A percentile compares a stretch with the other conserved stretches of the same genome.
Conservation (phyloP, 1,140 invertebrate species). For the Papilio machaon region DNA sequence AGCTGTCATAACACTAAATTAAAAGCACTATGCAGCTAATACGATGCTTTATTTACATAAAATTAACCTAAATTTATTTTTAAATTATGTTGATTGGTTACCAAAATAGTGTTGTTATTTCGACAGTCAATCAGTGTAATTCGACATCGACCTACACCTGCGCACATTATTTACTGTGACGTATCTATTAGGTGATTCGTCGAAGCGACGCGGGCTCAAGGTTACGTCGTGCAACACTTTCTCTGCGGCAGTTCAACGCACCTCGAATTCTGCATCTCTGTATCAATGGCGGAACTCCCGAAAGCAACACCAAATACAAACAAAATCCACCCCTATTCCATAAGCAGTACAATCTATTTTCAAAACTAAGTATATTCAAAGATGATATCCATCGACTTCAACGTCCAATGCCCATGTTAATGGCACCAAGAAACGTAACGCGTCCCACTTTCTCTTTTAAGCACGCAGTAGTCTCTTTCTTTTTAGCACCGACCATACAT, state of each 20-base stretch:
- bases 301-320: conserved; percentile 50
- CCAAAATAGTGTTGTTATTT: conserved; percentile 21
- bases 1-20: no score
- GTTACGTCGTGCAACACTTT: conserved; percentile 78
- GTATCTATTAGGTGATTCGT: conserved; percentile 69
- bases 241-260: conserved; percentile 76
- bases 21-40: no score
- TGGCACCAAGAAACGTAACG: conserved; percentile 78
- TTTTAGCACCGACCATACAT: conserved; percentile 47
- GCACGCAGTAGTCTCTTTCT: conserved; percentile 72
- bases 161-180: conserved; percentile 57
- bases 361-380: conserved; percentile 43
- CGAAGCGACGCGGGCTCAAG: conserved; percentile 69
- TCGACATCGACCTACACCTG: conserved; percentile 46
- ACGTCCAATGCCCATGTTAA: conserved; percentile 79
- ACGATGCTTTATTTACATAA: not conserved
- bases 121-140: conserved; percentile 27
- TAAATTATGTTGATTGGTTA: conserved; percentile 8
- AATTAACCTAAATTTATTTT: not conserved
- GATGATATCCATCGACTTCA: conserved; percentile 70
- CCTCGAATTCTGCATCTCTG: conserved; percentile 74
- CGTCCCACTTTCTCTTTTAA: conserved; percentile 82
- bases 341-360: conserved; percentile 54
- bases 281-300: conserved; percentile 65
- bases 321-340: conserved; percentile 52